phyloP scores from a whole-genome alignment of 64 coral and sea anemone genomes.

The Stichodactyla mertensii region DNA sequence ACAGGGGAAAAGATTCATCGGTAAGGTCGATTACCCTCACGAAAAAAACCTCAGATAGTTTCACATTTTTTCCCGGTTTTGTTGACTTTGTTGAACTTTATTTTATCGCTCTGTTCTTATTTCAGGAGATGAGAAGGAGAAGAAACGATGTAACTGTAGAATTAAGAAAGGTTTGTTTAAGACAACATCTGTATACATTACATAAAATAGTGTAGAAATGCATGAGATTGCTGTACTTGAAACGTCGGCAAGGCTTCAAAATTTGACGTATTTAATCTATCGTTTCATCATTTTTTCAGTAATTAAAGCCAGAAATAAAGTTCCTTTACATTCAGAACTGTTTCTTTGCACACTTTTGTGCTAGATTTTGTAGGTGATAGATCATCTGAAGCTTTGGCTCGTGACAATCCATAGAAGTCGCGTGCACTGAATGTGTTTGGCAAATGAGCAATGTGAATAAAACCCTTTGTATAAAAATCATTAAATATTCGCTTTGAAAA shows the following conservation, averaged over 20 bases:
- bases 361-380: too few relatives aligned
- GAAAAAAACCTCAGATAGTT: neutral
- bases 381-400: too few relatives aligned
- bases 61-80: neutral
- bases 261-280: too few relatives aligned
- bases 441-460: neutral
- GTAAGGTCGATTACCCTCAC: neutral
- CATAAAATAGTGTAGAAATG: too few relatives aligned
- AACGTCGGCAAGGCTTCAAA: too few relatives aligned
- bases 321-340: too few relatives aligned
- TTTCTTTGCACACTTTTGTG: too few relatives aligned
- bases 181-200: neutral
- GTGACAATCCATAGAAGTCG: neutral
- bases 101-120: neutral
- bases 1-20: slow-evolving; percentile 42
- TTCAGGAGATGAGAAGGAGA: slow-evolving; percentile 46
- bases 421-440: neutral
- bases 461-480: neutral
- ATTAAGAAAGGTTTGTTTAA: slow-evolving; percentile 44
- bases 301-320: too few relatives aligned
- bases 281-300: too few relatives aligned
- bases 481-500: too few relatives aligned
- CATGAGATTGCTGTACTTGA: too few relatives aligned
- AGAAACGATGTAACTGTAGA: slow-evolving; percentile 52
- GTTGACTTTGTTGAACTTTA: neutral